A percentile compares a stretch with the other conserved stretches of the same genome.
These are phyloP conservation scores for Atta texana DNA, from an alignment of 1,140 invertebrate genomes.

Conservation along the genomic window DNA sequence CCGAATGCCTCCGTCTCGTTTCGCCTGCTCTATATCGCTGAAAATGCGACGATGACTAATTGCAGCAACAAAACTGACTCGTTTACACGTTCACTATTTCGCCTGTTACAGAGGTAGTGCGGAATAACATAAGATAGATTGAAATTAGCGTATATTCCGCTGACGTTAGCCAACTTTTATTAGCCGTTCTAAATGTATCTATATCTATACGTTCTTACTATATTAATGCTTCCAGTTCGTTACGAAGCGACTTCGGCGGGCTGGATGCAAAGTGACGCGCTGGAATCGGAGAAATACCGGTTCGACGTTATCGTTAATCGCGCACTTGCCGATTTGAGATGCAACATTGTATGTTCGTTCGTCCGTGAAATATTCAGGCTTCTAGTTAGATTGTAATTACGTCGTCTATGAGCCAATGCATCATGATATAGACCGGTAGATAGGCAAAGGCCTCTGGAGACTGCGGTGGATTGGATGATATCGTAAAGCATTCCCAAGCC, in stretches of 20 bases:
- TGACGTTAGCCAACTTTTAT: constrained; percentile 42
- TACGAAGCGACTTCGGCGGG: constrained; percentile 9
- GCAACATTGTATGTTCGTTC: constrained; percentile 33
- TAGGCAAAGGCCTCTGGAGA: constrained; percentile 53
- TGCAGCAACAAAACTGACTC: constrained; percentile 31
- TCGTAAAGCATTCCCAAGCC: constrained; percentile 58
- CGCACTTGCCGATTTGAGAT: constrained; percentile 39
- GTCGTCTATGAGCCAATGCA: constrained; percentile 65
- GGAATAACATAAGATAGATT: constrained; percentile 38
- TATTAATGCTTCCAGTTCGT: constrained; percentile 62
- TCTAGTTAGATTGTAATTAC: constrained; percentile 67
- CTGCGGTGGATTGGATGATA: constrained; percentile 19
- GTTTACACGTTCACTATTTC: background rate
- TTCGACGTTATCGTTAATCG: constrained; percentile 39
- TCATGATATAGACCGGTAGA: constrained; percentile 58
- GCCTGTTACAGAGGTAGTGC: background rate
- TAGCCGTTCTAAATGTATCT: constrained; percentile 16
- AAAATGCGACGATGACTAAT: constrained; percentile 59
- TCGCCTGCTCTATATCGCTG: constrained; percentile 23
- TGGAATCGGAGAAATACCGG: constrained; percentile 41
- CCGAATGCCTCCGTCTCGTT: constrained; percentile 19
- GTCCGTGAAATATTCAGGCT: constrained; percentile 65
- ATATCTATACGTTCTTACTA: constrained; percentile 28
- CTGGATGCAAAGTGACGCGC: constrained; percentile 39
- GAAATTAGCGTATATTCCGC: constrained; percentile 46